Conservation (phyloP, 2,797 vertebrate genomes). For the Semaprochilodus insignis region DNA sequence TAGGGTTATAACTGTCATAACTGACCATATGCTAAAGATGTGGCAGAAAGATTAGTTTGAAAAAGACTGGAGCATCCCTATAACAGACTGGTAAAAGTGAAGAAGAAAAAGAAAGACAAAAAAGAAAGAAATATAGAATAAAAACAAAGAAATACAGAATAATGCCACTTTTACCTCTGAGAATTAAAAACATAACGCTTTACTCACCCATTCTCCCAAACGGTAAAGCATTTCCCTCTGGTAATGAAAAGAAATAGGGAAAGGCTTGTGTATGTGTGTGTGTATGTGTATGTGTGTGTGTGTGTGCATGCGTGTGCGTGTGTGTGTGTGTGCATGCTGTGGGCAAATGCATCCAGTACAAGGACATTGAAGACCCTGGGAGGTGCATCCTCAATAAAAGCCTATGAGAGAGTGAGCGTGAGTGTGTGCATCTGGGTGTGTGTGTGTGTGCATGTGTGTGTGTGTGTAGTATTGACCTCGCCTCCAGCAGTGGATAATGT, state of each 20-base stretch:
- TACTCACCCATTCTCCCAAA: neutral
- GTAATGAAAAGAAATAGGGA: neutral
- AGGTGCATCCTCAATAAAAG: neutral
- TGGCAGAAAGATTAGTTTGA: neutral
- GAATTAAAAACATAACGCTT: neutral
- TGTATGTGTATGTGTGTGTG: constrained; percentile 10
- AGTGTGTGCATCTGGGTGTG: constrained; percentile 23
- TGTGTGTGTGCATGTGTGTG: constrained; percentile 29
- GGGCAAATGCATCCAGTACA: constrained; percentile 29
- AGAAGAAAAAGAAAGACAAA: neutral
- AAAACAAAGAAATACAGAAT: neutral
- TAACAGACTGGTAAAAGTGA: neutral
- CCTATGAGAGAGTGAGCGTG: neutral
- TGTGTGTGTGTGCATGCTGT: constrained; percentile 10
- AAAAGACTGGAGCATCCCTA: neutral
- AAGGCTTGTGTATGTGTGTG: constrained; percentile 9
- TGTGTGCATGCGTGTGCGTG: constrained; percentile 22
- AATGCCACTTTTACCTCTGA: neutral
- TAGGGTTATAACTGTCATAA: neutral
- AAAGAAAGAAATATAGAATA: too few species aligned
- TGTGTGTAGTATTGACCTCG: constrained; percentile 47
- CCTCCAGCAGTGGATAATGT: constrained; percentile 45
- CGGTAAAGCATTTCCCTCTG: neutral
- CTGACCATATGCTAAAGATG: neutral
- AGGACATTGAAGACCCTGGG: neutral